Evolutionary conservation across 1,140 invertebrate species (phyloP).

Genomic region (Sinella curviseta): DNA sequence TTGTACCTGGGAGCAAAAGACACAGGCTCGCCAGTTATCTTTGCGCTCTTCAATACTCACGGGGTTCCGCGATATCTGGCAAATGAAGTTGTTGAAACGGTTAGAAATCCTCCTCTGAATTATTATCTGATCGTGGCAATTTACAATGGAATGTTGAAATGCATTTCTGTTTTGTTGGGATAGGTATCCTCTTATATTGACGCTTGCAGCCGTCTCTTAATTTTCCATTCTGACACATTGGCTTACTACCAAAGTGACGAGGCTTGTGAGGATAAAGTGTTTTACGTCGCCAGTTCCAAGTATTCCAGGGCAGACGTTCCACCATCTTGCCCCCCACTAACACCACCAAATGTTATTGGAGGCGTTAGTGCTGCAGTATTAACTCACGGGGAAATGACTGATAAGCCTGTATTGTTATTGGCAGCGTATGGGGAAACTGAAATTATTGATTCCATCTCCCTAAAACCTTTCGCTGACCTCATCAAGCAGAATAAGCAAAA

Average conservation of each 20-base stretch:
- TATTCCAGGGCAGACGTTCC: neutral
- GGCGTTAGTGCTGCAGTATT: conserved; percentile 38
- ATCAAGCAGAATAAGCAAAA: neutral
- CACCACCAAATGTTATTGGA: conserved; percentile 33
- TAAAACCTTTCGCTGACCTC: conserved; percentile 25
- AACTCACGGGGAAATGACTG: conserved; percentile 23
- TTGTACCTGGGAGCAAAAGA: neutral
- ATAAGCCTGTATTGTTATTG: conserved; percentile 30
- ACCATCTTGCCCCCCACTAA: neutral
- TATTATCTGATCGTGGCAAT: neutral
- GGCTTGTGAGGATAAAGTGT: neutral
- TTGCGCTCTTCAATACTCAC: conserved; percentile 33
- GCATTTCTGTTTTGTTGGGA: neutral
- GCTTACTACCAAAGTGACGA: conserved; percentile 25
- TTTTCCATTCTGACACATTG: conserved; percentile 35
- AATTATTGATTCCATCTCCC: conserved; percentile 37
- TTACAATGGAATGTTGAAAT: neutral
- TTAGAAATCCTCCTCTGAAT: neutral
- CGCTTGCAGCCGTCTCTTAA: neutral
- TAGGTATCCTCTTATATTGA: neutral
- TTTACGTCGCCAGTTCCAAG: conserved; percentile 20
- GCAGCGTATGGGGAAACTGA: conserved; percentile 30
- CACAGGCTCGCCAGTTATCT: conserved; percentile 4
- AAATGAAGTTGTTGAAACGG: conserved; percentile 28
- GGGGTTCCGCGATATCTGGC: conserved; percentile 30